Evolutionary conservation across 2,888 invertebrate genomes (phyloP).

Genomic region (Agriopis marginaria): DNA sequence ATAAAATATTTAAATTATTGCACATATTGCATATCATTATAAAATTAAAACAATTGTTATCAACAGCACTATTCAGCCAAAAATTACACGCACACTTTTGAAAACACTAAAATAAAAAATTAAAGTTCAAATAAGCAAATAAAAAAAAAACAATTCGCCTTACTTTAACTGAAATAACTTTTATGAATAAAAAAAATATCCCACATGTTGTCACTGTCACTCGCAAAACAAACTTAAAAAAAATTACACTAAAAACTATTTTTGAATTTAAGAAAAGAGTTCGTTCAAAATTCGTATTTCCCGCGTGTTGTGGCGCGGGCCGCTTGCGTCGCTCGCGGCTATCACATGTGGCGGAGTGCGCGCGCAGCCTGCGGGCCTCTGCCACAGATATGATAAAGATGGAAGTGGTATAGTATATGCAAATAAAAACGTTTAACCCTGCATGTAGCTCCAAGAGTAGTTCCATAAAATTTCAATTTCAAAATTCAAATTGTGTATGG

Average conservation of each 20-base stretch:
- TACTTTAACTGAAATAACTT: no score
- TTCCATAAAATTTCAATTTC: no score
- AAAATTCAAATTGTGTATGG: no score
- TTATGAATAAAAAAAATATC: neutral
- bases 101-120: no score
- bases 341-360: constrained; percentile 81
- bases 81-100: no score
- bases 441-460: no score
- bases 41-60: no score
- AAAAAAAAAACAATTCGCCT: no score
- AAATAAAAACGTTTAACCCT: neutral
- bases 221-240: neutral
- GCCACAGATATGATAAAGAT: constrained; percentile 70
- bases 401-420: constrained; percentile 67
- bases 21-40: no score
- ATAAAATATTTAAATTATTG: neutral
- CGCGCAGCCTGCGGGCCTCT: constrained; percentile 59
- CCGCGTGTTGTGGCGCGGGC: constrained; percentile 67
- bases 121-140: no score
- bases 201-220: neutral
- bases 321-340: constrained; percentile 78
- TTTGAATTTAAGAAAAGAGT: neutral
- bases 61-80: no score
- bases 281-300: constrained; percentile 51
- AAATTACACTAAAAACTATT: neutral